Conservation (phyloP, 2,888 invertebrate genomes). For the Philaethria dido region DNA sequence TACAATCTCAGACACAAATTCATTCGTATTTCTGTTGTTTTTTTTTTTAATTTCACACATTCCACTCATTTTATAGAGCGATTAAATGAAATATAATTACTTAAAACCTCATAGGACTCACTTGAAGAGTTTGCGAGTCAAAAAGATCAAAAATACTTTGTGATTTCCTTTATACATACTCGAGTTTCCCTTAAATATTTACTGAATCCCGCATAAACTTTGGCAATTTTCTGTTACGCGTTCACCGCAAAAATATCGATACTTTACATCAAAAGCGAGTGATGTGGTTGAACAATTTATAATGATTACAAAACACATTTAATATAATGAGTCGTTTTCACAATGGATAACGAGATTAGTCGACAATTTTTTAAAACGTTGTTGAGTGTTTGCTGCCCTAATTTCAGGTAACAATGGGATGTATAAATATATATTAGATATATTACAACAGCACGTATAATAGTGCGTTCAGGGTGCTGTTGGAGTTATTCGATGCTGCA, state of each 20-base stretch:
- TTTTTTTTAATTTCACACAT: no score
- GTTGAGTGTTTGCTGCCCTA: no score
- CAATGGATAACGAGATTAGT: background rate
- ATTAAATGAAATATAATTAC: no score
- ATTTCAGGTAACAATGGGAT: no score
- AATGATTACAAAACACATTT: background rate
- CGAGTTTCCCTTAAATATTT: constrained; percentile 4
- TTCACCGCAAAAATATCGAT: constrained; percentile 13
- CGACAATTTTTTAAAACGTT: no score
- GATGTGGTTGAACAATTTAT: background rate
- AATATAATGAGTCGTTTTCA: background rate
- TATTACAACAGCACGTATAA: no score
- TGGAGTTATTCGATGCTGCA: no score
- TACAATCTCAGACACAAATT: no score
- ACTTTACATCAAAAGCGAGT: background rate
- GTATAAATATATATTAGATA: no score
- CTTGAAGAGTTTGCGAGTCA: background rate
- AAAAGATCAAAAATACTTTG: background rate
- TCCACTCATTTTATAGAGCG: no score
- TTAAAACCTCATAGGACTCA: background rate
- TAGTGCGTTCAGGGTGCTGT: no score
- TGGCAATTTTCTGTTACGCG: constrained; percentile 11
- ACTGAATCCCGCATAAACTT: constrained; percentile 20
- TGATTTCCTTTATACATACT: background rate
- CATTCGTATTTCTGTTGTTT: no score